A percentile compares a stretch with the other conserved stretches of the same genome.
These are phyloP conservation scores for Prunella strophiata DNA, from an alignment of 2,797 vertebrate genomes.

Conservation along the genomic window DNA sequence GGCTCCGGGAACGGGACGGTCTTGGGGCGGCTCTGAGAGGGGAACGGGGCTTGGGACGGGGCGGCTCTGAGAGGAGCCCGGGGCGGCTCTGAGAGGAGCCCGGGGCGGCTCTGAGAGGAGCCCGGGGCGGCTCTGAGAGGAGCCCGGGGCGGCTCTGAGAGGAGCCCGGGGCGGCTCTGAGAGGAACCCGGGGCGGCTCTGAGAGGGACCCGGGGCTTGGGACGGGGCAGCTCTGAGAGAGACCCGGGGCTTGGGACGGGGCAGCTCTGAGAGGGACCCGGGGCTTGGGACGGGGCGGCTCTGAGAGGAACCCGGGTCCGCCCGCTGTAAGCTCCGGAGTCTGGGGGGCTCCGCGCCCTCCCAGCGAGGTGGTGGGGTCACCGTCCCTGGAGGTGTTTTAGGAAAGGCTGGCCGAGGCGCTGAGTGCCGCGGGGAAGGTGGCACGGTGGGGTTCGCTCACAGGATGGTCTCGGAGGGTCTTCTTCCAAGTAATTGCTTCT, in stretches of 20 bases:
- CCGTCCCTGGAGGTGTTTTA: background rate
- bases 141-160: fast-evolving
- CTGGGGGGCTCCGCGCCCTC: no score
- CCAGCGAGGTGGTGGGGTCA: background rate
- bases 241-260: no score
- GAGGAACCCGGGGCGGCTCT: fast-evolving
- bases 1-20: fast-evolving
- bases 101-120: no score
- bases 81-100: background rate
- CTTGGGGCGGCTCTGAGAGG: background rate
- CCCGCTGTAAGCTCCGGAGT: fast-evolving
- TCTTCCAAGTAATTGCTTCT: background rate
- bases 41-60: background rate
- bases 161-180: no score
- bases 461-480: background rate
- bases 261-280: background rate
- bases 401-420: background rate
- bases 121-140: background rate
- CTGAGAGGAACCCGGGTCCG: fast-evolving
- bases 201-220: no score
- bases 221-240: no score
- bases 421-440: background rate
- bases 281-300: background rate
- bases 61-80: no score
- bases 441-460: background rate